phyloP scores from a whole-genome alignment of 1,140 invertebrate genomes.

The Ruditapes philippinarum region DNA sequence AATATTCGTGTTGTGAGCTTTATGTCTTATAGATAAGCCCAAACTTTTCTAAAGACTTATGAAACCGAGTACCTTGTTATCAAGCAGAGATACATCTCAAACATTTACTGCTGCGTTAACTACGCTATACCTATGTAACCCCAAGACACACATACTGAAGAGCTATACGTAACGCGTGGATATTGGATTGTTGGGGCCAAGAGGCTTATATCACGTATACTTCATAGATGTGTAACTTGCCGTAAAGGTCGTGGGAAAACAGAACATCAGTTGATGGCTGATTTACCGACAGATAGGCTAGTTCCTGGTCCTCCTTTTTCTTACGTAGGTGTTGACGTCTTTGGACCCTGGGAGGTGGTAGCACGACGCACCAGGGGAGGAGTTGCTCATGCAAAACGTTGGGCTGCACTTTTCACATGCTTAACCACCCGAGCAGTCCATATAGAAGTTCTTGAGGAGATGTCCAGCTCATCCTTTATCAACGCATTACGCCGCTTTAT shows the following conservation, averaged over 20 bases:
- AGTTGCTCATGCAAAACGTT: constrained; percentile 2
- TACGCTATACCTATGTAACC: constrained; percentile 40
- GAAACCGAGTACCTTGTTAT: constrained; percentile 46
- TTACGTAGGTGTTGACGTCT: constrained; percentile 20
- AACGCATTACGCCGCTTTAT: constrained; percentile 69
- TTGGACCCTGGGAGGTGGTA: constrained; percentile 33
- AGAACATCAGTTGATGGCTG: constrained; percentile 67
- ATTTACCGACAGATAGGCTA: constrained; percentile 43
- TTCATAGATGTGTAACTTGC: constrained; percentile 67
- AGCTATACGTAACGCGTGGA: constrained; percentile 19
- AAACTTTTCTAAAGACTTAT: not conserved
- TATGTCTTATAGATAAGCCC: constrained; percentile 12
- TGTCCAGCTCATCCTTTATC: constrained; percentile 66
- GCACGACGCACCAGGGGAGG: constrained; percentile 5
- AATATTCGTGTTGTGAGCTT: constrained; percentile 23
- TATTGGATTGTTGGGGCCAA: constrained; percentile 67
- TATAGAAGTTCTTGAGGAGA: constrained; percentile 45
- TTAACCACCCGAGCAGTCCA: constrained; percentile 10
- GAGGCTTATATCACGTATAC: constrained; percentile 52
- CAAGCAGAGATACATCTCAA: constrained; percentile 24
- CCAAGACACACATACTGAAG: constrained; percentile 65
- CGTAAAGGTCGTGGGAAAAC: constrained; percentile 42
- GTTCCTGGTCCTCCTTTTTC: not conserved
- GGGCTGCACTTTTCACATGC: constrained; percentile 32
- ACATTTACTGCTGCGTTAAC: constrained; percentile 22